phyloP scores from a whole-genome alignment of 2,888 invertebrate genomes.

The Neocrepidodera transversa region DNA sequence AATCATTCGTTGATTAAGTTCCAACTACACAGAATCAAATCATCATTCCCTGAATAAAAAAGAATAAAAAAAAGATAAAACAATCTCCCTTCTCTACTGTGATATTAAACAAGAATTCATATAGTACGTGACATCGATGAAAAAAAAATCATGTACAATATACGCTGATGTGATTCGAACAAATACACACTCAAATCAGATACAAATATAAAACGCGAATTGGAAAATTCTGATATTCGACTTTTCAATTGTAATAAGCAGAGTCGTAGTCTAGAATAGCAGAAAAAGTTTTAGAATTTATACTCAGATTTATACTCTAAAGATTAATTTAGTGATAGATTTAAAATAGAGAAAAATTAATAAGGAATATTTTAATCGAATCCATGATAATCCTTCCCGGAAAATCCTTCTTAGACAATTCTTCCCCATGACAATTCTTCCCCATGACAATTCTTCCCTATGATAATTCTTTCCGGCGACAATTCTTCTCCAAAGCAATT shows the following conservation, averaged over 20 bases:
- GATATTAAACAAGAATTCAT: slow-evolving; percentile 30
- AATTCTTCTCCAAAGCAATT: too few relatives aligned
- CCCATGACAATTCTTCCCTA: too few relatives aligned
- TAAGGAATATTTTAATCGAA: too few relatives aligned
- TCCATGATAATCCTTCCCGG: too few relatives aligned
- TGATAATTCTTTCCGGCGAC: too few relatives aligned
- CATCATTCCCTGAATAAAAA: not conserved
- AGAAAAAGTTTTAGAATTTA: too few relatives aligned
- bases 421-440: too few relatives aligned
- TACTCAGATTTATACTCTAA: too few relatives aligned
- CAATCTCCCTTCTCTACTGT: slow-evolving; percentile 20
- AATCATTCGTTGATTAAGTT: not conserved
- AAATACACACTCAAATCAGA: slow-evolving; percentile 45
- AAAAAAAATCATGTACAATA: slow-evolving; percentile 53
- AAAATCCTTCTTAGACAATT: too few relatives aligned
- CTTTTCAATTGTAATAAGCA: slow-evolving; percentile 41
- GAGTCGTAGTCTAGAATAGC: not conserved
- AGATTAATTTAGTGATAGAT: too few relatives aligned
- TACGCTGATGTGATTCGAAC: slow-evolving; percentile 51
- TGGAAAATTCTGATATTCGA: slow-evolving; percentile 52
- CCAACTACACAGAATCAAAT: not conserved
- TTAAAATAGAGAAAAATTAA: too few relatives aligned
- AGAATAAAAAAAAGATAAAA: slow-evolving; percentile 13
- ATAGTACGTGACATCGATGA: slow-evolving; percentile 45
- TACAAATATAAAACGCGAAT: slow-evolving; percentile 38